Evolutionary conservation across 2,113 vertebrate species (phyloP), one percentile per base, ranked within the genome.

Genomic region (Bungarus multicinctus): DNA sequence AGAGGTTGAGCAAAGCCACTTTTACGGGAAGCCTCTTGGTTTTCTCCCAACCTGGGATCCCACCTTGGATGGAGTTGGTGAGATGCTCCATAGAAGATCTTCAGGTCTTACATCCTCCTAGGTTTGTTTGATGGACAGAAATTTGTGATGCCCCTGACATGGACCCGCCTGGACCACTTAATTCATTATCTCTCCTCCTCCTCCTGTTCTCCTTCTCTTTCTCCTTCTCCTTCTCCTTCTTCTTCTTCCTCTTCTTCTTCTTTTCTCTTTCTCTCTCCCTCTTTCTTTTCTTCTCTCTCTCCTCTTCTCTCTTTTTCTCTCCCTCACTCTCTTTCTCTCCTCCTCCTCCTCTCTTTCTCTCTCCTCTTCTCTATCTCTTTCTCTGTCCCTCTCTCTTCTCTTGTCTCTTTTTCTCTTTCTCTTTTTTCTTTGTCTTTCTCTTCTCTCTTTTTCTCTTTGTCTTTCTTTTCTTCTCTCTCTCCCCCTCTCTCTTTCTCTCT

Each of bases 11-110:
- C 58, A 16, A 39, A 54, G 11, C 22, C 43, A 2, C 45, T 85
- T 45, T 88, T 14, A 45, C 9, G n/a, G 74, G 39, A 45, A 43
- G n/a, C 89, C 92, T 43, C 6, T 27, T 6, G 55, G 18, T 58
- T 91, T 47, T 47, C 87, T 25, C 30, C 92, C 93, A 8, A 7
- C 47, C 47, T 47, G 47, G 6, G 47, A 7, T 47, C 47, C 7
- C 47, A 47, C 47, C 47, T 47, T 47, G 87, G 43, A 30, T 89
- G 64, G 9, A 2, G 3, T 39, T 52, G 39, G 23, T 88, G 43
- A 85, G 47, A 47, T 12, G 96, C 96, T 91, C 11, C 53, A 20
- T 47, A 87, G 14, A 90, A 91, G 91, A 27, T 47, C 88, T 89
- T 53, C 58, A 18, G 64, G 58, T 88, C 91, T 22, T 85, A 81